Evolutionary conservation across 2,797 vertebrate species (phyloP), one percentile per base, ranked within the genome.

Genomic region (Gobio occitaniae): DNA sequence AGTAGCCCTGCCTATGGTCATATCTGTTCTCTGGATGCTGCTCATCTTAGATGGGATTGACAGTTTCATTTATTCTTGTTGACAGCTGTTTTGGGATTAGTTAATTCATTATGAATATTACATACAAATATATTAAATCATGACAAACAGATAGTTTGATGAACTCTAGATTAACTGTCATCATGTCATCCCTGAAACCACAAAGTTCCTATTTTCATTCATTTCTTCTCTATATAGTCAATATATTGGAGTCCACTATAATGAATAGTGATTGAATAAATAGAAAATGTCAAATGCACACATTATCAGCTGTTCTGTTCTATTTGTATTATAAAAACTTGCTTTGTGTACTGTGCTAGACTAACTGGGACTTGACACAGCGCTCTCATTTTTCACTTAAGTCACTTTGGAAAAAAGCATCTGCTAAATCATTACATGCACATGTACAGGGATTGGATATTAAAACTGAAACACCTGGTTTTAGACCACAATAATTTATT

Each of bases 291-390:
- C 6, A 59, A 29, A 47, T 74, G 25, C 38, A 59, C 69, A 82
- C 16, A 61, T 48, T 48, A 47, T 72, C 38, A 82, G 52, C 80
- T 82, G 80, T 59, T 59, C 56, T n/a, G 10, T 59, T 56, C 21
- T n/a, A 59, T 59, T 3, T 6, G 0, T 52, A 17, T 52, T 50
- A 12, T 48, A 41, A 38, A 38, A 41, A 41, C 7, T 41, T 41
- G 2, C 19, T 56, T 9, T 54, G 50, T 54, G 50, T 21, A 21
- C 7, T 21, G 3, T 1, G 3, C 3, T 10, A 59, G 54, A n/a
- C 21, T n/a, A 59, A 59, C 56, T 59, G 21, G 56, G 1, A 59
- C 21, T 59, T 59, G 56, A 11, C 56, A 59, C 21, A 59, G n/a
- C 21, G n/a, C 21, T 8, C 54, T 56, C 54, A 4, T 56, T 56